Base-by-base conservation (phyloP, 2,888 invertebrate species). In the Drosophila macrothrix region DNA sequence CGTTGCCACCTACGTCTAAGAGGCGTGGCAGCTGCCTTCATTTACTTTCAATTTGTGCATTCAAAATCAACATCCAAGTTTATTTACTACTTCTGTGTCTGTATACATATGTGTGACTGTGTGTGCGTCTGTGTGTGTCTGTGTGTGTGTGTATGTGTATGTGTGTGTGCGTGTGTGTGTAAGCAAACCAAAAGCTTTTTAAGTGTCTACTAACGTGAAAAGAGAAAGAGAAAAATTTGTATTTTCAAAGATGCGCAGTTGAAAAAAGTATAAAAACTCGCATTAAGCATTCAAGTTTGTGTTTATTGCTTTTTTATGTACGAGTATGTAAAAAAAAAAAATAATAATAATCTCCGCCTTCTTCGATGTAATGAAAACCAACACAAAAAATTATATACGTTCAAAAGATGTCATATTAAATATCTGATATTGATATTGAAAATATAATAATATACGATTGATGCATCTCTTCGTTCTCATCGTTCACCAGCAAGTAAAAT, bases 1-100 rank as follows among this genome's bases (percentile, higher is more conserved):
- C 80, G 95, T 95, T 93, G 95, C 95, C 91, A 95, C 95, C 85
- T 95, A 95, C 90, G 95, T 95, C 93, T 95, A 95, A 94, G 83
- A 73, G 67, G 52, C 67, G 55, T 55, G 37, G 56, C 53, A 63
- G 67, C 25, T 39, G 60, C 28, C 29, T 56, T 61, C 63, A 72
- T 37, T 76, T 65, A 19, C 50, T 73, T 79, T 71, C 52, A 56
- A 66, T 54, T 63, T 16, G 66, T 39, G 71, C 64, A 69, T 59
- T 73, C n/a, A 52, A 76, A 22, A 65, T 29, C n/a, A 16, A 58
- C 58, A 66, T 72, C 41, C 43, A 73, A 71, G 25, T 60, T 64
- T 80, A 67, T 78, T 77, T 71, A 68, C 41, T 72, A 68, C 58
- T 71, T 58, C 35, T 68, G 58, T 75, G 67, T 75, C 58, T 78